Conservation (phyloP, 2,888 invertebrate genomes). For the Cerastoderma edule region DNA sequence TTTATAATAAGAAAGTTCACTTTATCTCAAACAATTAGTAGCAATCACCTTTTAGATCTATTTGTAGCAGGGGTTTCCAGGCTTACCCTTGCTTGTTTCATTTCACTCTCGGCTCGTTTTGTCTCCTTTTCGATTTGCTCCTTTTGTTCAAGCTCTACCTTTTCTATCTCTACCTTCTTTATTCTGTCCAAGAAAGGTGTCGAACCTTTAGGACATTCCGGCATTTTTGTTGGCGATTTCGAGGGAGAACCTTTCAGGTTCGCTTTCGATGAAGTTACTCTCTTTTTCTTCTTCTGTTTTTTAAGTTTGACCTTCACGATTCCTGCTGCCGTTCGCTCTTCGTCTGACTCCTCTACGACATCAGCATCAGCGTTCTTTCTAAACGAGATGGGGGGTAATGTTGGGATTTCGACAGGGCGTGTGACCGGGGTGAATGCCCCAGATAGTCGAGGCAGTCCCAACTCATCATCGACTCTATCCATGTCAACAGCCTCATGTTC, state of each 20-base stretch:
- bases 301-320: constrained; percentile 57
- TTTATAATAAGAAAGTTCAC: constrained; percentile 23
- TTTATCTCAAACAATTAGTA: constrained; percentile 44
- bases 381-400: constrained; percentile 43
- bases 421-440: constrained; percentile 55
- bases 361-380: constrained; percentile 35
- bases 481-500: constrained; percentile 48
- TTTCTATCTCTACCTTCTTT: constrained; percentile 49
- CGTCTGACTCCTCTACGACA: constrained; percentile 20
- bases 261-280: constrained; percentile 46
- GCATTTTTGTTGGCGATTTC: constrained; percentile 24
- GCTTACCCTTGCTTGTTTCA: constrained; percentile 65
- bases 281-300: constrained; percentile 46
- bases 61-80: constrained; percentile 54
- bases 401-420: constrained; percentile 32
- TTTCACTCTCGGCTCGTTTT: constrained; percentile 55
- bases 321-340: constrained; percentile 43
- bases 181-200: constrained; percentile 56
- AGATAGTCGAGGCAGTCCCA: constrained; percentile 56
- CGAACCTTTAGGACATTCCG: constrained; percentile 23
- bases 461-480: constrained; percentile 60
- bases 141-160: constrained; percentile 37
- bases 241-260: constrained; percentile 44
- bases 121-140: constrained; percentile 47
- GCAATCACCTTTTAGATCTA: constrained; percentile 63